Base-by-base conservation (phyloP, 2,888 invertebrate genomes). In the Tipula helvola region DNA sequence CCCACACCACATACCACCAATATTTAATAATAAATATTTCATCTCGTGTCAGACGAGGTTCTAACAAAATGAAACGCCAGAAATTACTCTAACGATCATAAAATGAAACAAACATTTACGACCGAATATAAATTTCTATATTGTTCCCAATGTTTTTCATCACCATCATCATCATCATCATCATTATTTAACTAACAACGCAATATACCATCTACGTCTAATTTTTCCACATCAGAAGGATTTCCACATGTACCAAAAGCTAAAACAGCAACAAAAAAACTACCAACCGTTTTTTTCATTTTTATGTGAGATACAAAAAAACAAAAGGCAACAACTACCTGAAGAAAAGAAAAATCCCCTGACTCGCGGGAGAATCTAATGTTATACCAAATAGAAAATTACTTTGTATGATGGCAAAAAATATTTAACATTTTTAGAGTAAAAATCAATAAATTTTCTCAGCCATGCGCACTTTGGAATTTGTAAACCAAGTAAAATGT, bases 401-500 rank as follows among this genome's bases (percentile, higher is more conserved):
- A 28, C 28, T 28, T 71, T 71, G 28, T 71, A 28, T 71, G 71
- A 71, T 71, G 28, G 71, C 3, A 71, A 71, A 71, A 52, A 5
- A 7, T 8, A 16, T 16, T 5, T 28, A 57, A 57, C 5, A 16
- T 57, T 71, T 71, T 28, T 28, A 28, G 71, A 71, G 71, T 7
- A 71, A 71, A 71, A 71, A 71, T 71, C 71, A 71, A 71, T 71
- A 71, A 71, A 71, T 71, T 71, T 71, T 71, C 71, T 71, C 71
- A 71, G 28, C 28, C 71, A 71, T 71, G 71, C 71, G 71, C 71
- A 71, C 12, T 28, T 5, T 71, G 7, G 8, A 28, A 71, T 71
- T 71, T 71, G 71, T 71, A 71, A 71, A 71, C 71, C 28, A 71
- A 71, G 8, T 71, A 71, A 71, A 71, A 71, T 71, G 28, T 71